Conservation (phyloP, 2,113 vertebrate genomes). For the Penelope pileata region DNA sequence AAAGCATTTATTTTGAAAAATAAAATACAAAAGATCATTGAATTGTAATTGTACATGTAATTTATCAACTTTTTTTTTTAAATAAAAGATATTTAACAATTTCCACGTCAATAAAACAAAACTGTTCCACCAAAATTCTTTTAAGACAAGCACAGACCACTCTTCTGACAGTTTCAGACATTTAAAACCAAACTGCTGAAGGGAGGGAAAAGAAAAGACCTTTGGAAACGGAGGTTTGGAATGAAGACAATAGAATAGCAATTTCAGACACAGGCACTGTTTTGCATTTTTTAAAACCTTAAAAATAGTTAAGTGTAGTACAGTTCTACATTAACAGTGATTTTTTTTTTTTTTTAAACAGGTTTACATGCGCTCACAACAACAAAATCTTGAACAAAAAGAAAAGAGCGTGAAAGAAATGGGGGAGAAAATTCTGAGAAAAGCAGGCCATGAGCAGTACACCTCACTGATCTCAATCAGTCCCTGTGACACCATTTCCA, state of each 20-base stretch:
- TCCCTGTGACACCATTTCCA: not conserved
- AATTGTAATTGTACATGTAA: constrained; percentile 77
- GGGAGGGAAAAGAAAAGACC: not conserved
- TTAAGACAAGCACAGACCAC: constrained; percentile 41
- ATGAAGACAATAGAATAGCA: constrained; percentile 5
- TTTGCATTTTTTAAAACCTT: not conserved
- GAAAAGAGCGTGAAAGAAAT: not conserved
- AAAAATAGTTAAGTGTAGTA: not conserved
- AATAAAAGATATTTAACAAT: constrained; percentile 76
- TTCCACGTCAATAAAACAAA: constrained; percentile 65
- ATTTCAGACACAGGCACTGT: not conserved
- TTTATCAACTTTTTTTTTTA: constrained; percentile 72
- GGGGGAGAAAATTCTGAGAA: not conserved
- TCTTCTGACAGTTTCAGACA: not conserved
- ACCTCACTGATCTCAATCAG: not conserved
- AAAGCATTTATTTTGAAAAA: constrained; percentile 89
- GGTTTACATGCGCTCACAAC: constrained; percentile 2
- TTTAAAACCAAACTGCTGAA: not conserved
- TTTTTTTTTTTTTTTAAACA: not conserved
- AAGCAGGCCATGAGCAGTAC: not conserved
- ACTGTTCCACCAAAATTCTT: constrained; percentile 36
- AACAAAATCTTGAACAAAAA: not conserved
- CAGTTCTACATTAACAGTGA: not conserved
- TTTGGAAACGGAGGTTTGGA: not conserved
- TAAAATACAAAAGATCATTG: constrained; percentile 86